Evolutionary conservation across 2,797 vertebrate genomes (phyloP).

Genomic region (Emydoidea blandingii): DNA sequence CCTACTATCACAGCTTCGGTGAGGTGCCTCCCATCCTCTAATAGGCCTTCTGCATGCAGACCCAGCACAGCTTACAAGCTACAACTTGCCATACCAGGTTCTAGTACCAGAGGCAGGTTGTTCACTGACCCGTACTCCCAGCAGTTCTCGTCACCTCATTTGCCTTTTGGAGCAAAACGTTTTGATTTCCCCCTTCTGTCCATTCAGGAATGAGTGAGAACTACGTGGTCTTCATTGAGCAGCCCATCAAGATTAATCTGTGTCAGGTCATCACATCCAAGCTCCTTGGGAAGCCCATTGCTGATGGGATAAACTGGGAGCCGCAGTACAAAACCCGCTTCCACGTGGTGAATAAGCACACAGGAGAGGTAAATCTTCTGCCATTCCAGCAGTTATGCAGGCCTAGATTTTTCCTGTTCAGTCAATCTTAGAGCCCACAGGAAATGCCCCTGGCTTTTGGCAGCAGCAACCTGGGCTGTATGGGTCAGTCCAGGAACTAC

Average conservation of each 20-base stretch:
- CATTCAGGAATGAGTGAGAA: conserved; percentile 93
- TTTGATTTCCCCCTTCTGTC: not conserved
- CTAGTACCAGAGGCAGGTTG: not conserved
- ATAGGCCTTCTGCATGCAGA: not conserved
- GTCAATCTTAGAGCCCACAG: not conserved
- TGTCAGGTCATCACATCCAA: conserved; percentile 87
- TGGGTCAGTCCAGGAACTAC: not conserved
- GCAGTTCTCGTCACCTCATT: rapidly evolving
- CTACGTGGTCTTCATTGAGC: conserved; percentile 94
- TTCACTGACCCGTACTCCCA: not conserved
- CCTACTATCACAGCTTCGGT: conserved; percentile 98
- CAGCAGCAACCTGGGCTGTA: not conserved
- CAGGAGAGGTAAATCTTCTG: conserved; percentile 85
- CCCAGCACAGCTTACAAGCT: not conserved
- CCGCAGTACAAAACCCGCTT: conserved; percentile 88
- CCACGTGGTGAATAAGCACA: conserved; percentile 90
- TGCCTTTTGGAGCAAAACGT: not conserved
- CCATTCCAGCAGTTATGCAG: not conserved
- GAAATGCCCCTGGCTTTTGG: not conserved
- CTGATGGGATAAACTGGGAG: conserved; percentile 90
- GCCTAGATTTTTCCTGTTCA: not conserved
- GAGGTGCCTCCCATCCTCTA: conserved; percentile 45
- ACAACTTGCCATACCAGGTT: not conserved
- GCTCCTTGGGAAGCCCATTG: conserved; percentile 83
- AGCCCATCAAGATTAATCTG: conserved; percentile 91